Percentiles rank a stretch among this genome's conserved stretches.
These are phyloP conservation scores for Zaprionus africanus DNA, from an alignment of 1,140 invertebrate species.

Conservation along the genomic window DNA sequence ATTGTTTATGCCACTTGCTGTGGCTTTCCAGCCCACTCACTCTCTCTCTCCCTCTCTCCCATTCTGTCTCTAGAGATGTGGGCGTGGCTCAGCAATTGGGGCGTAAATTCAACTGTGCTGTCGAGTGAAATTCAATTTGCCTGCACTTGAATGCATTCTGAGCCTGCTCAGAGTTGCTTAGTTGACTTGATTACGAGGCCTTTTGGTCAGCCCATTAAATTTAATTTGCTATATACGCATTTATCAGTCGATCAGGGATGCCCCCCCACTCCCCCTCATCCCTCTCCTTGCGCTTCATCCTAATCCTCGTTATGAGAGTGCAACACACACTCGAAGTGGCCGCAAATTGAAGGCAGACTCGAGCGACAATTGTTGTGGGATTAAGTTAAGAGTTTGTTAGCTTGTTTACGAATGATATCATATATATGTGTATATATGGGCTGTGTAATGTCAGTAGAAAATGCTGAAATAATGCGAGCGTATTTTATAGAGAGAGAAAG, in stretches of 20 bases:
- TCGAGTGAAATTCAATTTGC: slow-evolving; percentile 72
- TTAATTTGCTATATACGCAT: slow-evolving; percentile 69
- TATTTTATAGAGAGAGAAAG: slow-evolving; percentile 54
- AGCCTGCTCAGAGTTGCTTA: slow-evolving; percentile 49
- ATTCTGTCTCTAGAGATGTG: slow-evolving; percentile 5
- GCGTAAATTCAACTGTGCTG: slow-evolving; percentile 9
- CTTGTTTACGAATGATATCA: slow-evolving; percentile 21
- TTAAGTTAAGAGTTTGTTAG: slow-evolving; percentile 1
- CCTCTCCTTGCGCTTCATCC: neutral
- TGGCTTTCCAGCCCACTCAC: no score
- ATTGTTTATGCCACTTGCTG: slow-evolving; percentile 47
- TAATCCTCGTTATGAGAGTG: no score
- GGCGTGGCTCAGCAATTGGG: slow-evolving; percentile 11
- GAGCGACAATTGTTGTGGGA: neutral
- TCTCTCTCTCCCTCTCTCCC: neutral
- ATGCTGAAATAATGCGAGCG: slow-evolving; percentile 66
- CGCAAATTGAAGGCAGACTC: slow-evolving; percentile 18
- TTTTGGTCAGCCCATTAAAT: slow-evolving; percentile 54
- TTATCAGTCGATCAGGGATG: slow-evolving; percentile 28
- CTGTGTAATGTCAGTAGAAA: slow-evolving; percentile 12
- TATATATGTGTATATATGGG: slow-evolving; percentile 4
- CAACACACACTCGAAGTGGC: neutral
- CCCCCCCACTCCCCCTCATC: neutral
- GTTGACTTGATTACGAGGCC: slow-evolving; percentile 73
- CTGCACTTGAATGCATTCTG: slow-evolving; percentile 69